phyloP scores from a whole-genome alignment of 2,113 vertebrate genomes.

The Psilopsiagon aurifrons region DNA sequence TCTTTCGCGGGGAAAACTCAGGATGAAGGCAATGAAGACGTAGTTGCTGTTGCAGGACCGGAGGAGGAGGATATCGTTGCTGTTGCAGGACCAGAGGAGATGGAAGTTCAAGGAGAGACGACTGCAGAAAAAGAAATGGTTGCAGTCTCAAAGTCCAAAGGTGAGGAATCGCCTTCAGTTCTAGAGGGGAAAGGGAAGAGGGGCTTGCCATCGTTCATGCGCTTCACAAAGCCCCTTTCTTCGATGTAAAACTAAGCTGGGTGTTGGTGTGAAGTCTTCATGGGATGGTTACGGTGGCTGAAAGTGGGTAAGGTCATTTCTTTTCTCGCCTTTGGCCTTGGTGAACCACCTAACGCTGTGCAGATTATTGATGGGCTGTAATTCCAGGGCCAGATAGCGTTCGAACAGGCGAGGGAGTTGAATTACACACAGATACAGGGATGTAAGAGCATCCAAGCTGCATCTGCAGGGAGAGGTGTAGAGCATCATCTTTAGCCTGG shows the following conservation, averaged over 20 bases:
- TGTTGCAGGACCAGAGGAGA: neutral
- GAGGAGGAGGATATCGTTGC: neutral
- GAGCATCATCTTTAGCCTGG: neutral
- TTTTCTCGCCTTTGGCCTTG: neutral
- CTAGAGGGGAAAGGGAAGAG: neutral
- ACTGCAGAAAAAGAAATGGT: neutral
- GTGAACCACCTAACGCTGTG: neutral
- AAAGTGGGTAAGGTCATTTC: neutral
- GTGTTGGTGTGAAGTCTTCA: neutral
- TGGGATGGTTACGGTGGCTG: neutral
- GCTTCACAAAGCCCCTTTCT: neutral
- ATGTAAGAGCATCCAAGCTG: neutral
- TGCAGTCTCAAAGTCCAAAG: neutral
- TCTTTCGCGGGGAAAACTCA: rapidly evolving
- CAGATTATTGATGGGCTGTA: neutral
- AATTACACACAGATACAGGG: neutral
- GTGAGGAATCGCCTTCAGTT: neutral
- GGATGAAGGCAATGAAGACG: neutral
- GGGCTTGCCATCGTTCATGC: neutral
- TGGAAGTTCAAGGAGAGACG: neutral
- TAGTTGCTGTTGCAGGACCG: neutral
- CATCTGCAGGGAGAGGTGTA: neutral
- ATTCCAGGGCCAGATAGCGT: neutral
- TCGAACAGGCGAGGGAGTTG: neutral
- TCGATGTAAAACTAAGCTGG: neutral